Base-by-base conservation (phyloP, 2,888 invertebrate genomes). In the Xylota sylvarum region DNA sequence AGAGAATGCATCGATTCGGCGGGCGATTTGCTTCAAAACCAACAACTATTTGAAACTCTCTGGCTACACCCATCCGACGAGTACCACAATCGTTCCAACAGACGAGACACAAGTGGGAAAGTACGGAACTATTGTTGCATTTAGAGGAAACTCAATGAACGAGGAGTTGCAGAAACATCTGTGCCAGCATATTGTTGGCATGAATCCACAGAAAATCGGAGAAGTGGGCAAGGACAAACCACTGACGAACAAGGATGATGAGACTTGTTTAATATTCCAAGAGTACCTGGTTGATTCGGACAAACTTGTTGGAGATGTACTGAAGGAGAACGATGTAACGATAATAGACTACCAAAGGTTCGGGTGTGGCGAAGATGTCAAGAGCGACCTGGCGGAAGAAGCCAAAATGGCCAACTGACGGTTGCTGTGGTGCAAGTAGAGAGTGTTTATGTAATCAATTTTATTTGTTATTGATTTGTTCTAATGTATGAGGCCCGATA, bases 121-220 rank as follows among this genome's bases (percentile, higher is more conserved):
- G 93, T 97, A 97, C 91, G 98, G 97, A 35, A 96, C 97, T 0
- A 90, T 98, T 58, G 93, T 98, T 0, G 97, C 96, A 23, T 95
- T 96, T 90, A 94, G 93, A 90, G 89, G 91, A 1, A 92, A 93
- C 56, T 92, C 93, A 76, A 81, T 90, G 17, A 93, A 93, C 73
- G 88, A 90, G 1, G 91, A 92, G 14, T 87, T 93, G 5, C 96
- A 96, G 17, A 94, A 95, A 88, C 95, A 97, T 90, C 92, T 99
- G 6, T 98, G 98, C 91, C 98, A 98, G 91, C 99, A 99, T 90
- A 95, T 99, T 89, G 97, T 99, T 23, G 98, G 97, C 35, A 95
- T 97, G 94, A 96, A 96, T 89, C 98, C 98, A 0, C 91, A 90
- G 43, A 96, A 95, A 93, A 94, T 97, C 82, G 97, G 97, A 0